Evolutionary conservation across 2,888 invertebrate species (phyloP), one percentile per base, ranked within the genome.

Genomic region (Boloria selene): DNA sequence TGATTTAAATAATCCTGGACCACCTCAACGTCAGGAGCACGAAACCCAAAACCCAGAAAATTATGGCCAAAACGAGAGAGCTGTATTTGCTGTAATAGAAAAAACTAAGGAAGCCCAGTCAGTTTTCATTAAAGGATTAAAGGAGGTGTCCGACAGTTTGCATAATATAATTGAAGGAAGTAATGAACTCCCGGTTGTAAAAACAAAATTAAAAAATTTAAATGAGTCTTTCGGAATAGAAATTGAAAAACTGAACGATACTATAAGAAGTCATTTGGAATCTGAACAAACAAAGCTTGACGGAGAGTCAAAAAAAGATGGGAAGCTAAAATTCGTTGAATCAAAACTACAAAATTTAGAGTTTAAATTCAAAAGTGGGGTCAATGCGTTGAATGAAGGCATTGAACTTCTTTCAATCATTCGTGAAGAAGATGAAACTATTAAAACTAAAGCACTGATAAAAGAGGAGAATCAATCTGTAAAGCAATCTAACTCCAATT

Each of bases 11-110:
- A 82, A 91, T 69, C 88, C 90, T 3, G 91, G 90, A 13, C 78
- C 77, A 6, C 90, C 90, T 2, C 90, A 91, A 71, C 83, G 85
- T 2, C 90, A 89, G 70, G 83, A 90, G 59, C 91, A 91, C 69
- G 91, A 92, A 66, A 88, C 85, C 0, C 91, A 91, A 73, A 88
- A 85, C 68, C 85, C 89, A 2, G 86, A 83, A 64, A 80, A 79
- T 58, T 82, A 78, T 64, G 74, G 80, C 5, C 78, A 81, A 10
- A 80, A 81, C 13, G 78, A 83, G 55, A 75, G 79, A 56, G 76
- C 80, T 10, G 70, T 82, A 0, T 67, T 77, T 1, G 73, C 75
- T 10, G 79, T 90, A 47, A 86, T 81, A 66, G 78, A 87, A 60
- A 79, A 79, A 16, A 77, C 88, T 26, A 72, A 79, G 7, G 81